Percentiles rank a stretch among this genome's conserved stretches.
These are phyloP conservation scores for Centropyge bicolor DNA, from an alignment of 2,797 vertebrate genomes.

Conservation along the genomic window DNA sequence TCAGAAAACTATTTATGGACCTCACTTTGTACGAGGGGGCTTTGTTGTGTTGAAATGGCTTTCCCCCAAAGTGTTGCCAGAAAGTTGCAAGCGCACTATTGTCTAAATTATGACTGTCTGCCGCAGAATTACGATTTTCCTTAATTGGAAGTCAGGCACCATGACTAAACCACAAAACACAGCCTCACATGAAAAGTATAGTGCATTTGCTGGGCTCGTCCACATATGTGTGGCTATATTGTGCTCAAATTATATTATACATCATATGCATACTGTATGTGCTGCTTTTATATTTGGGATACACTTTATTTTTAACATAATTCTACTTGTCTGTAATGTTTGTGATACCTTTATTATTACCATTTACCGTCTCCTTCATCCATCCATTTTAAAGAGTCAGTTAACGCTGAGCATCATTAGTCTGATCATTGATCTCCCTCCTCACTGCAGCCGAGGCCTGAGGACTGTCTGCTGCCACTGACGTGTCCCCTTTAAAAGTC, in stretches of 20 bases:
- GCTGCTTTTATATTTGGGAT: neutral
- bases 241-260: neutral
- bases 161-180: neutral
- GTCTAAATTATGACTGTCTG: neutral
- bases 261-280: neutral
- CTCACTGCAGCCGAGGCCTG: constrained; percentile 29
- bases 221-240: neutral
- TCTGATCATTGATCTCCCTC: constrained; percentile 61
- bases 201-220: neutral
- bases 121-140: neutral
- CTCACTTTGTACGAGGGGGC: neutral
- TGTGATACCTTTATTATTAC: constrained; percentile 11
- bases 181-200: neutral
- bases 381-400: constrained; percentile 37
- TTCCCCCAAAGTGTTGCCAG: neutral
- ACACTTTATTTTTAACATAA: neutral
- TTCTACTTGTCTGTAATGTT: constrained; percentile 6
- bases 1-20: neutral
- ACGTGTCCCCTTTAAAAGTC: constrained; percentile 71
- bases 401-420: constrained; percentile 61
- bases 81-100: neutral
- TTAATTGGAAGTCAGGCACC: neutral
- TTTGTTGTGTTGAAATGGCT: neutral
- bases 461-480: constrained; percentile 51
- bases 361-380: constrained; percentile 20